Base-by-base conservation (phyloP, 1,140 invertebrate species). In the Zaprionus vittiger region DNA sequence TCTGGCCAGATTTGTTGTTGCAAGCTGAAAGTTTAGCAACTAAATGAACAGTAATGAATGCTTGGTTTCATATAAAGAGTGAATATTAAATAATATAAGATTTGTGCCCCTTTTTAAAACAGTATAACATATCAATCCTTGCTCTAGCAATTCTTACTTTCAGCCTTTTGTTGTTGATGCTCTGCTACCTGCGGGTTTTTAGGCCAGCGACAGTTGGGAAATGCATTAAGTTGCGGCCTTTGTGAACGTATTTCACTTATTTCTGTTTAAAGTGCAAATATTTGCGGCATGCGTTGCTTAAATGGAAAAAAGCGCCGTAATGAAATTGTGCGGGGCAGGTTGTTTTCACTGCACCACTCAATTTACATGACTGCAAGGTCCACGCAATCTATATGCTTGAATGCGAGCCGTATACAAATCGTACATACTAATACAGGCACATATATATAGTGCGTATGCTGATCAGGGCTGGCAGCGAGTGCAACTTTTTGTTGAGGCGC, bases 241-340 rank as follows among this genome's bases (percentile, higher is more conserved):
- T 80, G 56, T 66, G 24, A 55, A 68, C 67, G 15, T 26, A 85
- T 76, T 85, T 81, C 63, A 68, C 72, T 55, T 57, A 89, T 79
- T 87, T 81, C 67, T 73, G 79, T 89, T 87, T 83, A 87, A 87
- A 87, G 83, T 81, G 78, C 78, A 87, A 87, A 87, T 87, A 89
- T 87, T 87, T 87, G 71, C 68, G 78, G 71, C 57, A 77, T 41
- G 73, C 67, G 70, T 66, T 62, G 74, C 66, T 84, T 70, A 75
- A 89, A 80, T 69, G 72, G 44, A 72, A 77, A 77, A 64, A 74
- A 73, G 24, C 52, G 49, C 71, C 74, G 52, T 81, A 90, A 90
- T 89, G 75, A 81, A 90, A 90, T 81, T 87, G 81, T 76, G 84
- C 76, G 75, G 73, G 38, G 56, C 77, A 75, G 77, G 65, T 78